Evolutionary conservation across 2,797 vertebrate genomes (phyloP).

Genomic region (Arrhamphus sclerolepis): DNA sequence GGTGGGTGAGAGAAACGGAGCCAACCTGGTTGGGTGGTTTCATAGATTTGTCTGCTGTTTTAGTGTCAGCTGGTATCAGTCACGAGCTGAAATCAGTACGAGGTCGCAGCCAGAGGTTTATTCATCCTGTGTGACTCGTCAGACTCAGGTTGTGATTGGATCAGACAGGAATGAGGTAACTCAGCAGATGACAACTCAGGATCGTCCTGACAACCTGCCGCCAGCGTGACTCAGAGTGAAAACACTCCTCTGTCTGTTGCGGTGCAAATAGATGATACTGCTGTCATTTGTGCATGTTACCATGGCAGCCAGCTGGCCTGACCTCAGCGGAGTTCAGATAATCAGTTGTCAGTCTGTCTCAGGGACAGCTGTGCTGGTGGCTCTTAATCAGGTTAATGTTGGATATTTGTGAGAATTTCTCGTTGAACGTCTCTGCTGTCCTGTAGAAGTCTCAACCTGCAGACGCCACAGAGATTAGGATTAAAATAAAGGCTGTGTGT

Average conservation of each 20-base stretch:
- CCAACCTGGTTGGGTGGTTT: too few species aligned
- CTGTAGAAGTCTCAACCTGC: neutral
- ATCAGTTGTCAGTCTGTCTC: neutral
- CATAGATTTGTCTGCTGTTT: too few species aligned
- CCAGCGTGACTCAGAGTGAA: neutral
- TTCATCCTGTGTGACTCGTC: neutral
- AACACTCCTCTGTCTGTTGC: neutral
- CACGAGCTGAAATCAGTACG: too few species aligned
- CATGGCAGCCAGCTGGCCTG: neutral
- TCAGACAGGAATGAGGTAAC: neutral
- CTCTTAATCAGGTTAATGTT: neutral
- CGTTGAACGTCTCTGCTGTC: neutral
- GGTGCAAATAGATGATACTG: neutral
- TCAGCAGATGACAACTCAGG: neutral
- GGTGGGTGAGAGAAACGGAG: slow-evolving; percentile 73
- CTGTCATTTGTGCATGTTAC: slow-evolving; percentile 7
- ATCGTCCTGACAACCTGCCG: neutral
- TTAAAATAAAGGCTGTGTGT: too few species aligned
- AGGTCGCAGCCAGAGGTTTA: too few species aligned
- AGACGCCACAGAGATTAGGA: too few species aligned
- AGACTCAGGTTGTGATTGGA: neutral
- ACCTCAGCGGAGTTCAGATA: neutral
- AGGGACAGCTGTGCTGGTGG: neutral
- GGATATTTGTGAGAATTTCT: neutral
- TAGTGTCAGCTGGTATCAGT: too few species aligned